These are phyloP conservation scores for Fundulus diaphanus DNA, from an alignment of 2,797 vertebrate genomes.

Conservation along the genomic window DNA sequence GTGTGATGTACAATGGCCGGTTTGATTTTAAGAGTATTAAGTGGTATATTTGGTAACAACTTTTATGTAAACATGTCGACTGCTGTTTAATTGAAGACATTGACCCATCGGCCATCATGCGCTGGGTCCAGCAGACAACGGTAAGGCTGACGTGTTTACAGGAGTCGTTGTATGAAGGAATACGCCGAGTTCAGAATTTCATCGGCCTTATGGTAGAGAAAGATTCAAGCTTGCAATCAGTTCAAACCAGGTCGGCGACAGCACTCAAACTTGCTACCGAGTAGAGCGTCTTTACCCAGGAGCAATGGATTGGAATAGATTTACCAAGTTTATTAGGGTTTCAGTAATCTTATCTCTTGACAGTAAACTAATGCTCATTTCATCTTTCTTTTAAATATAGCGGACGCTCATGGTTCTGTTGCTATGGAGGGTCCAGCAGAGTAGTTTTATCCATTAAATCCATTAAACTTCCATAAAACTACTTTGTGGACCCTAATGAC, in stretches of 20 bases:
- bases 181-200: not conserved
- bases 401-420: not conserved
- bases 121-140: not conserved
- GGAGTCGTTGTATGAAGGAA: not conserved
- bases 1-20: not conserved
- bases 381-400: not conserved
- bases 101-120: not conserved
- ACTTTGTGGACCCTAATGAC: not conserved
- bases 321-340: not conserved
- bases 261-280: not conserved
- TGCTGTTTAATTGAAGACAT: not conserved
- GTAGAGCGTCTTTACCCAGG: not conserved
- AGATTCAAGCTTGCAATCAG: too few relatives aligned
- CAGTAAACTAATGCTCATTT: not conserved
- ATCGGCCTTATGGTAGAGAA: not conserved
- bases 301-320: not conserved
- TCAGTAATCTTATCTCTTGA: not conserved
- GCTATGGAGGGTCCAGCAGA: not conserved
- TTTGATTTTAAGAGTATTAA: not conserved
- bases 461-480: not conserved
- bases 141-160: not conserved
- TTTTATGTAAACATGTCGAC: not conserved
- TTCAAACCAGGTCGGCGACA: too few relatives aligned
- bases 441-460: not conserved
- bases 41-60: not conserved